Base-by-base conservation (phyloP, 2,113 vertebrate genomes). In the Paramormyrops kingsleyae region DNA sequence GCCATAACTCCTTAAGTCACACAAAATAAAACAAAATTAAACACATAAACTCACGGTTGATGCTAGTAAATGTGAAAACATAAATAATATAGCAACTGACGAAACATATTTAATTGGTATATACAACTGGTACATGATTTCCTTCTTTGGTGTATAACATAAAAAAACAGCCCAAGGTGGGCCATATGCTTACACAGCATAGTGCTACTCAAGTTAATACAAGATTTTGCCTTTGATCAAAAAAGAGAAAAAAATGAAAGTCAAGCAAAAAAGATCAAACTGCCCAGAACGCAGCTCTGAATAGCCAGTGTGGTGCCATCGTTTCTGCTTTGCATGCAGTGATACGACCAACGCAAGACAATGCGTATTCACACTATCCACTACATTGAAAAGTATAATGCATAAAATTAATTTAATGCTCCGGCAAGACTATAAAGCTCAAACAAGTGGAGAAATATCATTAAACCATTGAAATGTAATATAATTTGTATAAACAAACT, bases 401-500 rank as follows among this genome's bases (percentile, higher is more conserved):
- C 93, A 94, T 95, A 96, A 96, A 97, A 97, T 98, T 97, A 97
- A 98, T 98, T 96, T 97, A 97, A 97, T 96, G 96, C 97, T 96
- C 96, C 97, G 97, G 96, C 95, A 97, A 95, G 94, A 96, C 96
- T 96, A 97, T 97, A 98, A 98, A 98, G 97, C 98, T 98, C 97
- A 97, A 98, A 97, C 97, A 98, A 97, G 96, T 97, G 95, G 94
- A 95, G 96, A 97, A 97, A 97, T 97, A 97, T 96, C 97, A 97
- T 97, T 99, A 97, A 97, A 98, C 96, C 93, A 90, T 62, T 96
- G 96, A 94, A 95, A 96, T 94, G 95, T 97, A 96, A 96, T 98
- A 97, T 98, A 97, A 98, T 97, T 98, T 98, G 98, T 98, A 97
- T 98, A 98, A 98, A 97, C 97, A 99, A 98, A 98, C 97, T 96